Evolutionary conservation across 2,797 vertebrate species (phyloP), one percentile per base, ranked within the genome.

Genomic region (Monodelphis domestica): DNA sequence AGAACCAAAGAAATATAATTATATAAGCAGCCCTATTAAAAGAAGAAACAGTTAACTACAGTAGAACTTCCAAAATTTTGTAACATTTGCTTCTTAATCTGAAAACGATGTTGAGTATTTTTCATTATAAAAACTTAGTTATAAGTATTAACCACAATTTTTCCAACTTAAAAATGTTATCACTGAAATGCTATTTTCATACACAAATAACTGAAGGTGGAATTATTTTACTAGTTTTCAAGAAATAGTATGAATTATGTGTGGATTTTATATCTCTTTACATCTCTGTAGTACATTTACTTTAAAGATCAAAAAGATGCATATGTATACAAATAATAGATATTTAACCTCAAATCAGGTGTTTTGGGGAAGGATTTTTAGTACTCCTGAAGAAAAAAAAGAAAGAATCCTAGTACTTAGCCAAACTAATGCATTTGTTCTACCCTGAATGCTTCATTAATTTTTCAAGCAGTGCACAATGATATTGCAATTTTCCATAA

Each of bases 401-500:
- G 5, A 87, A 52, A 56, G 89, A 10, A 53, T 59, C 24, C 54
- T 87, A 12, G 30, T 78, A 90, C 55, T 50, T 84, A 89, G 55
- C 70, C 55, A 90, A 57, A 92, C 53, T 7, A 57, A 91, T 0
- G 30, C 63, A 14, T 94, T 87, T 54, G 29, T 0, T 59, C 87
- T 0, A 91, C 54, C 12, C 90, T 91, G 93, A 90, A 87, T 14
- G 50, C 93, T 91, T 96, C 97, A 97, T 98, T 96, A 97, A 97
- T 97, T 92, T 98, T 98, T 97, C 95, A 97, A 21, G 54, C 87
- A 53, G 89, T 26, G 92, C 21, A 70, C 53, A 96, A 96, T 97
- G 97, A 98, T 97, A 97, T 88, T 97, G 97, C 98, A 97, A 54
- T 97, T 98, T 98, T 97, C 97, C 96, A 89, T 50, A 45, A 89